Percentiles rank a stretch among this genome's conserved stretches.
phyloP scores from a whole-genome alignment of 1,140 invertebrate species.

The Drosophila pseudoananassae region DNA sequence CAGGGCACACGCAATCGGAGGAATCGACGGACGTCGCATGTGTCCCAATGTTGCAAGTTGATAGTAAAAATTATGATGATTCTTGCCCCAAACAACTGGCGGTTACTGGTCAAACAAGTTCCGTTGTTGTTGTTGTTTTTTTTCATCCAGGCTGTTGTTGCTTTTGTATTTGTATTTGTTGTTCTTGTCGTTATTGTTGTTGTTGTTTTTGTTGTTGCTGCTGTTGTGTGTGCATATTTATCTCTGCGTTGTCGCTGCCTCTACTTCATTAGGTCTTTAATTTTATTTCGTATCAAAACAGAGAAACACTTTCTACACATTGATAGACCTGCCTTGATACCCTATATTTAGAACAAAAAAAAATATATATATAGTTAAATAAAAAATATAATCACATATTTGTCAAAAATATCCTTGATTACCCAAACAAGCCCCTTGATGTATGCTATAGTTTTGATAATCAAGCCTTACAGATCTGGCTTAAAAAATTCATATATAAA shows the following conservation, averaged over 20 bases:
- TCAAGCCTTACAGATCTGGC: too few relatives aligned
- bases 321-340: constrained; percentile 6
- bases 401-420: neutral
- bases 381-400: neutral
- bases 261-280: constrained; percentile 81
- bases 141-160: constrained; percentile 6
- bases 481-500: too few relatives aligned
- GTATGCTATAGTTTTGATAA: neutral
- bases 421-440: neutral
- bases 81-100: constrained; percentile 70
- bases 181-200: constrained; percentile 74
- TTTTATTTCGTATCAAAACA: constrained; percentile 82
- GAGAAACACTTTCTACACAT: constrained; percentile 23
- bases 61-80: constrained; percentile 83
- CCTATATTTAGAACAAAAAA: neutral
- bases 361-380: neutral
- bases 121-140: constrained; percentile 38
- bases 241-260: constrained; percentile 78
- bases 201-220: constrained; percentile 14
- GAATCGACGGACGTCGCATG: constrained; percentile 57
- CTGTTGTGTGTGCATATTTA: constrained; percentile 70
- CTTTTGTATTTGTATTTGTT: constrained; percentile 54
- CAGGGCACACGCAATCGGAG: constrained; percentile 69
- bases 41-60: constrained; percentile 79
- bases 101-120: constrained; percentile 78